Conservation (phyloP, 2,888 invertebrate species). For the Hermaeophaga mercurialis region DNA sequence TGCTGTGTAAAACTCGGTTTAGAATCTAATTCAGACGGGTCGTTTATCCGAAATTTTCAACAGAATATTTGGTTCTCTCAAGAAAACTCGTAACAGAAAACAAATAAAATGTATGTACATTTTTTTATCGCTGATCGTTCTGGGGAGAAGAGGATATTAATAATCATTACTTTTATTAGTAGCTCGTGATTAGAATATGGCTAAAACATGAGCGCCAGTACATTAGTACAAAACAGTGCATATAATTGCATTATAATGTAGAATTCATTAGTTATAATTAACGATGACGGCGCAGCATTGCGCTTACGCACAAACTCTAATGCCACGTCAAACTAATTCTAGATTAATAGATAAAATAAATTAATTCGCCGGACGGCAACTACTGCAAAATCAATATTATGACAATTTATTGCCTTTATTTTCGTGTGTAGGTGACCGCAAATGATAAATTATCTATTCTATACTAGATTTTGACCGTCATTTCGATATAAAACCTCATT, state of each 20-base stretch:
- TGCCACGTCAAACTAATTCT: conserved; percentile 32
- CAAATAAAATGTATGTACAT: no score
- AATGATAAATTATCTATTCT: conserved; percentile 1
- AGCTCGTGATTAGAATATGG: no score
- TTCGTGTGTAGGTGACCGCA: conserved; percentile 12
- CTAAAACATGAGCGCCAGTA: no score
- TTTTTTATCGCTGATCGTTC: no score
- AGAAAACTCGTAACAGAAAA: no score
- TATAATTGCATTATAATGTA: conserved; percentile 27
- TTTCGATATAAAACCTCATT: neutral
- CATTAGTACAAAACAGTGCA: conserved; percentile 15
- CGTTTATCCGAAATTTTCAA: no score
- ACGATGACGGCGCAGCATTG: conserved; percentile 26
- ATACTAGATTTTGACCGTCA: neutral
- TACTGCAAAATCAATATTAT: conserved; percentile 26
- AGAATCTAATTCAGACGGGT: no score
- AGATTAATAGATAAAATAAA: conserved; percentile 31
- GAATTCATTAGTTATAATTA: conserved; percentile 35
- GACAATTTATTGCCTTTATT: conserved; percentile 25
- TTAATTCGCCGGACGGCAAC: conserved; percentile 27
- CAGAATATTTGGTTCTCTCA: no score
- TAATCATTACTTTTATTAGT: no score
- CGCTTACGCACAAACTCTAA: conserved; percentile 25
- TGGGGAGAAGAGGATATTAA: no score
- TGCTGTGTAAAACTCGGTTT: no score